Base-by-base conservation (phyloP, 2,797 vertebrate genomes). In the Cryptoblepharus egeriae region DNA sequence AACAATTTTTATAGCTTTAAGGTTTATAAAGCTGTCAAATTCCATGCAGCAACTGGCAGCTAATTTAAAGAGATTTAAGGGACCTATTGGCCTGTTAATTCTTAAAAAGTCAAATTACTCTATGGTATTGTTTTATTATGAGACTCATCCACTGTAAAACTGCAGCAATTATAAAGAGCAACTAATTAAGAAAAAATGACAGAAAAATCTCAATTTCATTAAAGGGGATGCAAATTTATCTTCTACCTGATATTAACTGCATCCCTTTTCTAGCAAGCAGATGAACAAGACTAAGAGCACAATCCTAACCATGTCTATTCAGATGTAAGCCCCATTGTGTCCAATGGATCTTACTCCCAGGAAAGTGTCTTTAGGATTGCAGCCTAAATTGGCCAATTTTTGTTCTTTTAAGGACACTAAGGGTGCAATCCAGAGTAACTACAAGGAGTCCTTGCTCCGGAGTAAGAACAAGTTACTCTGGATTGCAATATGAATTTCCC, bases 191-290 rank as follows among this genome's bases (percentile, higher is more conserved):
- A 57, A 52, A 63, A 71, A 15, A 82, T 76, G 1, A 45, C 13
- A 55, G 79, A 85, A 20, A 35, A 52, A 49, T 3, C 49, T 52
- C 49, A 16, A 52, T 42, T 39, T 85, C 77, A 45, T 72, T 80
- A 49, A 49, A 72, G 10, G 37, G 20, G 15, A n/a, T 6, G 85
- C 20, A 77, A 68, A 81, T 84, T 78, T 84, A 72, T 73, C 32
- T 5, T 1, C 4, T 0, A 81, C 65, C 69, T 75, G 81, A 77
- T 11, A 45, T 11, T 70, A 37, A 28, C 68, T 84, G 11, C 2
- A 80, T 57, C 35, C 63, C 45, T 68, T 88, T 37, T 83, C 80
- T n/a, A 64, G 37, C 0, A 2, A 75, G 60, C 74, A n/a, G 12
- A 75, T 57, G 20, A 90, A 79, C 3, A 79, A n/a, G n/a, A n/a